Percentiles rank a stretch among this genome's conserved stretches.
Conservation (phyloP, 2,797 vertebrate species). For the Melanotaenia maccullochi region DNA sequence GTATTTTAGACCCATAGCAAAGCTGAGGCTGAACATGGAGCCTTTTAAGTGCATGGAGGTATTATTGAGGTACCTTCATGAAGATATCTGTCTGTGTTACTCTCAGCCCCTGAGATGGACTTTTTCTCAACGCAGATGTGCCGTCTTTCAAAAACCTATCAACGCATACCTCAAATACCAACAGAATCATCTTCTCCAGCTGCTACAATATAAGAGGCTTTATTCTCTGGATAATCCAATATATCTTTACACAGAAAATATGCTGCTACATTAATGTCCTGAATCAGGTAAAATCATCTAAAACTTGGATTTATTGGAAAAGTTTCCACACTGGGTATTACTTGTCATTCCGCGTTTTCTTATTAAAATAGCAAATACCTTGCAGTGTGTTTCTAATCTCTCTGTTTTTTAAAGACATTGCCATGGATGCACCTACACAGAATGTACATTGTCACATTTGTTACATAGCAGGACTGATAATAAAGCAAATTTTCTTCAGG, state of each 20-base stretch:
- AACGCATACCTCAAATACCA: too few species aligned
- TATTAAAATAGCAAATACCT: background rate
- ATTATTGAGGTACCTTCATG: too few species aligned
- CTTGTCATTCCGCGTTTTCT: background rate
- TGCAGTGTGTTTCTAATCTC: background rate
- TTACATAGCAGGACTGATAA: slow-evolving; percentile 18
- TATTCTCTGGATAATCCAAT: background rate
- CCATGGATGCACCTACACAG: background rate
- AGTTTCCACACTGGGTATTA: background rate
- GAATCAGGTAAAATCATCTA: background rate
- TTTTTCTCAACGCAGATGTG: too few species aligned
- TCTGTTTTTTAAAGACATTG: slow-evolving; percentile 12
- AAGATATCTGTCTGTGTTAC: too few species aligned
- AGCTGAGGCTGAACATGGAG: background rate
- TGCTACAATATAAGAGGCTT: background rate
- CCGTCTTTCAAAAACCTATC: too few species aligned
- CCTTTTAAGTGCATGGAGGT: background rate
- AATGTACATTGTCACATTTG: slow-evolving; percentile 8
- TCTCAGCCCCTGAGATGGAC: too few species aligned
- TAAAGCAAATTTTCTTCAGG: slow-evolving; percentile 10
- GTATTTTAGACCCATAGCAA: background rate
- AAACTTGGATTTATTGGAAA: background rate
- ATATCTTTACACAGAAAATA: background rate
- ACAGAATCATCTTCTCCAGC: background rate
- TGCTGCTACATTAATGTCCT: background rate